Conservation (phyloP, 2,113 vertebrate species). For the Chionomys nivalis region DNA sequence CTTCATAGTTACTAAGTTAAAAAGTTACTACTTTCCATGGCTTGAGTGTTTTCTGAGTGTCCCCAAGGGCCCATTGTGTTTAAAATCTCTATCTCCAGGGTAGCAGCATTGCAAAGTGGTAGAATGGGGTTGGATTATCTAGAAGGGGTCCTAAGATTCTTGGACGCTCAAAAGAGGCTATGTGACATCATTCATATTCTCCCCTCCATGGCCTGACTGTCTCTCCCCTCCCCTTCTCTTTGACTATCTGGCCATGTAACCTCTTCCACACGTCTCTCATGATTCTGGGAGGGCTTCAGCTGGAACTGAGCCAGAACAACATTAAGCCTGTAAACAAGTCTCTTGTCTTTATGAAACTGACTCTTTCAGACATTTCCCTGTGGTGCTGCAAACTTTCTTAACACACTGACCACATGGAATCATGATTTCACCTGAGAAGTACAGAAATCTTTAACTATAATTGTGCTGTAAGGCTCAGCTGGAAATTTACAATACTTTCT, state of each 20-base stretch:
- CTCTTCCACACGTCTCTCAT: not conserved
- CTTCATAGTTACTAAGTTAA: not conserved
- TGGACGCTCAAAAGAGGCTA: not conserved
- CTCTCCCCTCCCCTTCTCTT: not conserved
- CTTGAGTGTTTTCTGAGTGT: not conserved
- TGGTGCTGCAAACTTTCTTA: not conserved
- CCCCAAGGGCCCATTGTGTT: not conserved
- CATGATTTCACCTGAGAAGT: conserved; percentile 10
- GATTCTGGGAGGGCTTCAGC: not conserved
- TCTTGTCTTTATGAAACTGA: not conserved
- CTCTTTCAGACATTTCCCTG: not conserved
- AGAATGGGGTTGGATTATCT: too few species aligned
- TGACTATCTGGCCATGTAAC: not conserved
- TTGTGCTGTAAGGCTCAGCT: not conserved
- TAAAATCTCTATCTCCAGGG: not conserved
- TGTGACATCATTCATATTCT: not conserved
- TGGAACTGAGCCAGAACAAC: not conserved
- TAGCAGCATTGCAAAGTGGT: not conserved
- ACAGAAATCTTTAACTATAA: conserved; percentile 18
- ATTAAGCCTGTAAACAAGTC: not conserved
- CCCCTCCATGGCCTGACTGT: not conserved
- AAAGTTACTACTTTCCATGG: not conserved
- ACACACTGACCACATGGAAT: not conserved
- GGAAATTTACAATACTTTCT: conserved; percentile 23
- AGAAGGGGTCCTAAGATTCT: not conserved